Conservation (phyloP, 2,797 vertebrate genomes). For the Sylvilagus floridanus region DNA sequence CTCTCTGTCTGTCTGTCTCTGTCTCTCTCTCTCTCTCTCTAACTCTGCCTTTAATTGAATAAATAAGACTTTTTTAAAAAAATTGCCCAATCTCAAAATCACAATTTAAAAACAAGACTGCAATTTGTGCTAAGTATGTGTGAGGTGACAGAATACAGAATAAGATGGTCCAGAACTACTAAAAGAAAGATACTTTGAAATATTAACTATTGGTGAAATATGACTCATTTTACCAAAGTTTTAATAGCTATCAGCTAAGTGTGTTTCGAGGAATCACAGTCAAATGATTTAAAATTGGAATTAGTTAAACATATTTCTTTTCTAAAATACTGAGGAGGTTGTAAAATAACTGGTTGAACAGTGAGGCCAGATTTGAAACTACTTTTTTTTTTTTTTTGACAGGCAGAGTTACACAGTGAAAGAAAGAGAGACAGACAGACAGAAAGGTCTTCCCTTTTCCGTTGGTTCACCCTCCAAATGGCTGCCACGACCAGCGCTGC, state of each 20-base stretch:
- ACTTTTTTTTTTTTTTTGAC: too few relatives aligned
- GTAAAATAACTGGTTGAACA: background rate
- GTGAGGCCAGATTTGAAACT: background rate
- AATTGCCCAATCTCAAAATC: background rate
- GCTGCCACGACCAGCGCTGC: too few relatives aligned
- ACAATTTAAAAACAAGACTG: background rate
- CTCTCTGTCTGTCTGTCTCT: too few relatives aligned
- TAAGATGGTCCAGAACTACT: background rate
- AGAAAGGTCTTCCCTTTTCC: too few relatives aligned
- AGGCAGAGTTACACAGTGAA: too few relatives aligned
- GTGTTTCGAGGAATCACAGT: background rate
- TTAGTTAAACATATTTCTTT: background rate
- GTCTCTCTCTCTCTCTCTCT: too few relatives aligned
- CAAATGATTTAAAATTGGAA: background rate
- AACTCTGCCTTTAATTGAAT: too few relatives aligned
- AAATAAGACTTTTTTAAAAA: background rate
- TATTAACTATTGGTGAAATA: background rate
- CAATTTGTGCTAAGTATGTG: slow-evolving; percentile 15
- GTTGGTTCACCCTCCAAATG: too few relatives aligned
- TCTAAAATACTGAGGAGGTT: background rate
- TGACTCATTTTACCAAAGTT: background rate
- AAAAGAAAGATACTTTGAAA: background rate
- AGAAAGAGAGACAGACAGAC: too few relatives aligned
- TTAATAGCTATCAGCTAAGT: background rate
- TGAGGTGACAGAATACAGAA: background rate